Conservation (phyloP, 2,888 invertebrate genomes). For the Alsophila aescularia region DNA sequence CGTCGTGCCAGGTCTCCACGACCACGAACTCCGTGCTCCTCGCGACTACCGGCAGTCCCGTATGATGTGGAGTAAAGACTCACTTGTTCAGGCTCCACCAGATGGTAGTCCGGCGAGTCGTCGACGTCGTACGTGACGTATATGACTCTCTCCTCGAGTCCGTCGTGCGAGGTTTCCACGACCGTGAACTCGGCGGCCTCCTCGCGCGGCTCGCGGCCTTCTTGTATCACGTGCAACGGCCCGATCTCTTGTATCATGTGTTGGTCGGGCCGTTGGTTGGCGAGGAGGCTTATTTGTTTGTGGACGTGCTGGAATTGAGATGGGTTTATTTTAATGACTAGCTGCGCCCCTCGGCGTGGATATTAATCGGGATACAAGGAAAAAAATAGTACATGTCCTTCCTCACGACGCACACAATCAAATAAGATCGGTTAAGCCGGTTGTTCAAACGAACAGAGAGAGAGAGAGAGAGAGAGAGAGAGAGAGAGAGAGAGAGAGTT, state of each 20-base stretch:
- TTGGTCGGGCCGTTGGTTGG: constrained; percentile 36
- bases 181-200: not conserved
- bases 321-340: not conserved
- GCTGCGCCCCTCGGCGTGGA: too few relatives aligned
- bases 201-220: not conserved
- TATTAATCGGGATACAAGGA: too few relatives aligned
- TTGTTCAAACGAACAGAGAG: too few relatives aligned
- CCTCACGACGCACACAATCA: too few relatives aligned
- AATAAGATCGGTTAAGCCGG: too few relatives aligned
- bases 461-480: too few relatives aligned
- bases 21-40: constrained; percentile 20
- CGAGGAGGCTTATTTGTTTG: constrained; percentile 69
- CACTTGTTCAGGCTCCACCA: constrained; percentile 63
- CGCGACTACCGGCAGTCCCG: too few relatives aligned
- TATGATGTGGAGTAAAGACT: not conserved
- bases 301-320: constrained; percentile 53
- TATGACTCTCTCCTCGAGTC: constrained; percentile 64
- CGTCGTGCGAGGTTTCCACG: constrained; percentile 31
- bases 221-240: not conserved
- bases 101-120: constrained; percentile 56
- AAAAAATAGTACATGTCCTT: too few relatives aligned
- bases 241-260: too few relatives aligned
- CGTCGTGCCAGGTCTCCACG: constrained; percentile 37
- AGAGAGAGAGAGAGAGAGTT: too few relatives aligned
- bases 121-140: constrained; percentile 74